A percentile compares a stretch with the other conserved stretches of the same genome.
phyloP scores from a whole-genome alignment of 2,797 vertebrate species.

The Bovichtus diacanthus region DNA sequence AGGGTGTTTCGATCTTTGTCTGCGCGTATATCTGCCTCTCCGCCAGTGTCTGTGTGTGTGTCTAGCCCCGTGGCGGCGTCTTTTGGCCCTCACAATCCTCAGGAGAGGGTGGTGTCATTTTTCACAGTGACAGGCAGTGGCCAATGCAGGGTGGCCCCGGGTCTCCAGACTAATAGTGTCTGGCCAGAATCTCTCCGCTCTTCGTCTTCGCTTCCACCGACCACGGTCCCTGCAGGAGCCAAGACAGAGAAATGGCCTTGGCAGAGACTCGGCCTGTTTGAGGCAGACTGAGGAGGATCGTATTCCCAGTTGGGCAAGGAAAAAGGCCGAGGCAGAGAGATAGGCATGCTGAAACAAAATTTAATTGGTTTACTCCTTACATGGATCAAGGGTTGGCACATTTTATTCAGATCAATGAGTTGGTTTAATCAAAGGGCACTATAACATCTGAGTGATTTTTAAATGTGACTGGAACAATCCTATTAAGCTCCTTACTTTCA shows the following conservation, averaged over 20 bases:
- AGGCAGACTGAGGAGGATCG: conserved; percentile 38
- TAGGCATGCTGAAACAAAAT: conserved; percentile 42
- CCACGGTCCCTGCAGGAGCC: conserved; percentile 48
- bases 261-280: conserved; percentile 32
- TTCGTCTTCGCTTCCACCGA: conserved; percentile 39
- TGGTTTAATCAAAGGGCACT: conserved; percentile 63
- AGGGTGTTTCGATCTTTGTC: conserved; percentile 60
- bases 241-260: conserved; percentile 61
- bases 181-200: conserved; percentile 58
- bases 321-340: conserved; percentile 42
- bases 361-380: conserved; percentile 62
- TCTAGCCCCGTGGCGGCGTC: conserved; percentile 60
- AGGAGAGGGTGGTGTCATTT: conserved; percentile 81
- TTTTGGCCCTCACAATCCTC: conserved; percentile 77
- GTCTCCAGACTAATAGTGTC: conserved; percentile 83
- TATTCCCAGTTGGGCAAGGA: conserved; percentile 41
- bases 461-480: conserved; percentile 59
- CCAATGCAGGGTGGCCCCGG: conserved; percentile 78
- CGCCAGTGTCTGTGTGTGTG: conserved; percentile 26
- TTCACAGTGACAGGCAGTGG: conserved; percentile 83
- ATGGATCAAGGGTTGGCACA: conserved; percentile 51
- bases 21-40: conserved; percentile 14
- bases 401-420: conserved; percentile 63
- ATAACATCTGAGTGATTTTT: conserved; percentile 61
- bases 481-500: conserved; percentile 45